Percentiles rank a stretch among this genome's conserved stretches.
Evolutionary conservation across 2,888 invertebrate genomes (phyloP).

Genomic region (Eristalis tenax): DNA sequence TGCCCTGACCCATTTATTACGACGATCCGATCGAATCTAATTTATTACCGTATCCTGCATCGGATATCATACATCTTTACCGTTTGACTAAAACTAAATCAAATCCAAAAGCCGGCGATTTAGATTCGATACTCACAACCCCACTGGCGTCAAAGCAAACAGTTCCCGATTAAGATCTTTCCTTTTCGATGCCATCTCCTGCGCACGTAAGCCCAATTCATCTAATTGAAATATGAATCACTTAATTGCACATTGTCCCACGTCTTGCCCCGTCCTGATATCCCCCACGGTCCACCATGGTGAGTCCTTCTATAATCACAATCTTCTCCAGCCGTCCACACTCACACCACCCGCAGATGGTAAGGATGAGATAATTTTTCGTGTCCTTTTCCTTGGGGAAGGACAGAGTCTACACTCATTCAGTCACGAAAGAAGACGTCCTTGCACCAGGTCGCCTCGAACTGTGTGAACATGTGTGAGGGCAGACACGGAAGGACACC

Average conservation of each 20-base stretch:
- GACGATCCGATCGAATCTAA: too few relatives aligned
- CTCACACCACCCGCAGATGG: neutral
- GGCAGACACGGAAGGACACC: neutral
- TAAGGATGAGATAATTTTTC: conserved; percentile 1
- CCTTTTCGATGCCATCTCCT: neutral
- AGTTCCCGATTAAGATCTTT: neutral
- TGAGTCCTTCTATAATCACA: conserved; percentile 13
- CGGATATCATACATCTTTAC: too few relatives aligned
- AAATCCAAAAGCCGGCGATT: neutral
- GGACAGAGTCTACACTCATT: conserved; percentile 11
- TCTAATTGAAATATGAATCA: conserved; percentile 49
- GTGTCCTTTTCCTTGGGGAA: conserved; percentile 3
- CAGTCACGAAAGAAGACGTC: conserved; percentile 19
- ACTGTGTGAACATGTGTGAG: conserved; percentile 12
- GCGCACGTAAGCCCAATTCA: conserved; percentile 18
- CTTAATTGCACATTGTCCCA: conserved; percentile 35
- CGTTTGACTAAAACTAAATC: neutral
- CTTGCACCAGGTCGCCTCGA: neutral
- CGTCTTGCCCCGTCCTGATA: neutral
- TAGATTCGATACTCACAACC: neutral
- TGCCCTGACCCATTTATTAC: too few relatives aligned
- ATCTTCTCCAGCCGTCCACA: conserved; percentile 2
- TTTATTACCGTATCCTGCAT: neutral
- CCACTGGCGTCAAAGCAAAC: conserved; percentile 22
- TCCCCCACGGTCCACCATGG: neutral